Evolutionary conservation across 2,888 invertebrate species (phyloP).

Genomic region (Leptinotarsa haldemani): DNA sequence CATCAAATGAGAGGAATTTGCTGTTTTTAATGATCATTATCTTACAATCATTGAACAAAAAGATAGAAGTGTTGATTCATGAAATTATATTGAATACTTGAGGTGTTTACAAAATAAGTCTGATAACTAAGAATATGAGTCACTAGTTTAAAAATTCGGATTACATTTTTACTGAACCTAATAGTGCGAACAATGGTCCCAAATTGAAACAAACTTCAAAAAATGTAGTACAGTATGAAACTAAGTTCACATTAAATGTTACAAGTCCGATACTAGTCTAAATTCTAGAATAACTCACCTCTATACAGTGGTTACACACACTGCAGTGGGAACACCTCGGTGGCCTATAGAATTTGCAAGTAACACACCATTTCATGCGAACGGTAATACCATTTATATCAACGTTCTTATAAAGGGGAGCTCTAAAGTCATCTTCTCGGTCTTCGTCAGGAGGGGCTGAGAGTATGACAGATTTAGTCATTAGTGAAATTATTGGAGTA

Average conservation of each 20-base stretch:
- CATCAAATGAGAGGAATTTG: background rate
- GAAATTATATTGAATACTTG: background rate
- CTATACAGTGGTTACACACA: constrained; percentile 98
- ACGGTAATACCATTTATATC: constrained; percentile 99
- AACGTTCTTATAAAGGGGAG: constrained; percentile 95
- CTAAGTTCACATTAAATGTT: background rate
- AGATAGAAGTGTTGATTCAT: background rate
- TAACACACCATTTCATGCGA: constrained; percentile 99
- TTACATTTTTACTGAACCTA: background rate
- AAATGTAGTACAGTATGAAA: background rate
- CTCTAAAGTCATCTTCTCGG: constrained; percentile 95
- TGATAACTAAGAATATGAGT: background rate
- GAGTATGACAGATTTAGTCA: background rate
- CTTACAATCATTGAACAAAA: background rate
- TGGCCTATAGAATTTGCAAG: constrained; percentile 99
- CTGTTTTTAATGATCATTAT: background rate
- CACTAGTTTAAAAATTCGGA: background rate
- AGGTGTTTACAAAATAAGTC: background rate
- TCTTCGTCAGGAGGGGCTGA: constrained; percentile 96
- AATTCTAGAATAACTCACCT: constrained; percentile 70
- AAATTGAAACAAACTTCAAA: too few species aligned
- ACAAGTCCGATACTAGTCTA: background rate
- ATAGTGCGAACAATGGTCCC: too few species aligned
- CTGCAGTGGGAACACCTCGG: constrained; percentile 99
- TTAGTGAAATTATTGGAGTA: background rate